Base-by-base conservation (phyloP, 2,888 invertebrate genomes). In the Mythimna pallens region DNA sequence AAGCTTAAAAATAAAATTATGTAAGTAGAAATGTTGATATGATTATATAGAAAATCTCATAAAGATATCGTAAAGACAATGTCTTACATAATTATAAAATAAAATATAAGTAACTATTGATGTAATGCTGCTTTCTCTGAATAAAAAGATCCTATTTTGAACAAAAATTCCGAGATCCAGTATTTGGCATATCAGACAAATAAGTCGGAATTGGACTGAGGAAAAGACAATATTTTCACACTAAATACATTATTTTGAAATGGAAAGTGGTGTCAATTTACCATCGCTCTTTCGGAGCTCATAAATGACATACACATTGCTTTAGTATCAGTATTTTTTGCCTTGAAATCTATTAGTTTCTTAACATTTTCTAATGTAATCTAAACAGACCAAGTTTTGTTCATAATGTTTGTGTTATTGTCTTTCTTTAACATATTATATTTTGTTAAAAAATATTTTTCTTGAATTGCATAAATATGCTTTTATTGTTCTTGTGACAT, bases 151-250 rank as follows among this genome's bases (percentile, higher is more conserved):
- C 59, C 50, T 70, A 65, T 61, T 70, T 82, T 75, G 50, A 78
- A 65, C 10, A 57, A 47, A 63, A 71, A 81, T 72, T 81, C 80
- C 65, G 73, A 79, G 69, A 76, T 83, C 80, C 80, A 78, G 78
- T 84, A 83, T 84, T 72, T 82, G 85, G 90, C 91, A 92, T 92
- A 92, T 91, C 90, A 91, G 85, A 73, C 30, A 61, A 68, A 62
- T 66, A 73, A 81, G 81, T 84, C 76, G 68, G 82, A 70, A 84
- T 87, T 83, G 76, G 88, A 91, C 91, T 93, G 90, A 89, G 80
- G 82, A 88, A 78, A 91, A 90, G 93, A 93, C 92, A 93, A 93
- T 94, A 93, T 81, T 74, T 84, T 79, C 61, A 25, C 67, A 58
- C n/a, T 54, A 70, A 73, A 57, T 40, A 30, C 55, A 12, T 65